Evolutionary conservation across 2,113 vertebrate genomes (phyloP), one percentile per base, ranked within the genome.

Genomic region (Odobenus rosmarus): DNA sequence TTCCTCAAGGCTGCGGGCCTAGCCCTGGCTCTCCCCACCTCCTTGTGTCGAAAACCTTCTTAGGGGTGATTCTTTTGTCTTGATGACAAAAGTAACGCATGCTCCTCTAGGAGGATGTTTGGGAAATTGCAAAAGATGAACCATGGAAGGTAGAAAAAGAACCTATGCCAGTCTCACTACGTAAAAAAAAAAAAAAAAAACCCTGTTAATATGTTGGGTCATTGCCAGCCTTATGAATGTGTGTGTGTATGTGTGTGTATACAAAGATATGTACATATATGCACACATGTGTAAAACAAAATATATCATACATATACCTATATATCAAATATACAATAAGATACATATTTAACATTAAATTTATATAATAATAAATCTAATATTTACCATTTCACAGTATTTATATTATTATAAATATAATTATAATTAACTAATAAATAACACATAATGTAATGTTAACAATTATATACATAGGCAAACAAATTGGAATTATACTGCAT

Each of bases 61-160:
- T 21, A 4, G 10, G 71, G 62, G 36, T 21, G 12, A 36, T 49
- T 57, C 95, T 90, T 88, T 69, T 42, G 86, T 93, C 81, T 93
- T 23, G 67, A 69, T 39, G 31, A 55, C 15, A 18, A 72, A 59
- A 88, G 61, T 39, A 67, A 55, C 69, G 16, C 33, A 4, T 10
- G 80, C 67, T 64, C 15, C 3, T 33, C 21, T 7, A 84, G 51
- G 64, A 71, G 59, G 72, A 62, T 71, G 55, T 80, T 28, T 64
- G 42, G 81, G 36, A 95, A 90, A 85, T 1, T 4, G 11, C 28
- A 61, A 76, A 88, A 71, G 19, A 85, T 24, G 74, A 88, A 94
- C 51, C 42, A 33, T 1, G 33, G 39, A 74, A 46, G 7, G 14
- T 46, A 74, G 51, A 55, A 77, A 33, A 86, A 16, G 33, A 5